Conservation (phyloP, 2,888 invertebrate species). For the Harpalus rubripes region DNA sequence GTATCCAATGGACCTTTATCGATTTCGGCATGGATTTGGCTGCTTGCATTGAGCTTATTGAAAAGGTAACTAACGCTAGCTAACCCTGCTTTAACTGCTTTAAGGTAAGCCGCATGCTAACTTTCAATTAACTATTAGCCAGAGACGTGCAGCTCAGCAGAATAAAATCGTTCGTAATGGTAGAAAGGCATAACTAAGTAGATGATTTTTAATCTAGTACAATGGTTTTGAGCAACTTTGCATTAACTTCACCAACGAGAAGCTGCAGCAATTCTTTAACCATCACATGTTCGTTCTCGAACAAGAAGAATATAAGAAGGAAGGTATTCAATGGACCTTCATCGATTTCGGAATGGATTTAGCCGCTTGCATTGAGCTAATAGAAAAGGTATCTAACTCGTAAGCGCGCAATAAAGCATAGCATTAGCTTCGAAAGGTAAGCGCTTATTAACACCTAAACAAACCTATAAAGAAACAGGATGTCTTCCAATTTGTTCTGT, state of each 20-base stretch:
- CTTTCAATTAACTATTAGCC: background rate
- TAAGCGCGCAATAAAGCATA: background rate
- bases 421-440: constrained; percentile 31
- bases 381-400: constrained; percentile 88
- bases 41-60: constrained; percentile 98
- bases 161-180: background rate
- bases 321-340: constrained; percentile 97
- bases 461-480: constrained; percentile 3
- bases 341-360: constrained; percentile 99
- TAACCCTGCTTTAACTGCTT: constrained; percentile 31
- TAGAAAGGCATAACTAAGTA: background rate
- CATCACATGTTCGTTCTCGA: constrained; percentile 99
- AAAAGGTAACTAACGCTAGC: constrained; percentile 86
- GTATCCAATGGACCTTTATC: constrained; percentile 98
- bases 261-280: constrained; percentile 99
- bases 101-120: constrained; percentile 42
- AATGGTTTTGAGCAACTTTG: constrained; percentile 99
- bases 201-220: constrained; percentile 79
- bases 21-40: constrained; percentile 99
- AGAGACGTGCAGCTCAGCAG: background rate
- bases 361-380: constrained; percentile 96
- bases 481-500: constrained; percentile 7
- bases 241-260: constrained; percentile 99
- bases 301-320: constrained; percentile 97
- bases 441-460: constrained; percentile 13